These are phyloP conservation scores for Artibeus lituratus DNA, from an alignment of 2,797 vertebrate genomes.

Conservation along the genomic window DNA sequence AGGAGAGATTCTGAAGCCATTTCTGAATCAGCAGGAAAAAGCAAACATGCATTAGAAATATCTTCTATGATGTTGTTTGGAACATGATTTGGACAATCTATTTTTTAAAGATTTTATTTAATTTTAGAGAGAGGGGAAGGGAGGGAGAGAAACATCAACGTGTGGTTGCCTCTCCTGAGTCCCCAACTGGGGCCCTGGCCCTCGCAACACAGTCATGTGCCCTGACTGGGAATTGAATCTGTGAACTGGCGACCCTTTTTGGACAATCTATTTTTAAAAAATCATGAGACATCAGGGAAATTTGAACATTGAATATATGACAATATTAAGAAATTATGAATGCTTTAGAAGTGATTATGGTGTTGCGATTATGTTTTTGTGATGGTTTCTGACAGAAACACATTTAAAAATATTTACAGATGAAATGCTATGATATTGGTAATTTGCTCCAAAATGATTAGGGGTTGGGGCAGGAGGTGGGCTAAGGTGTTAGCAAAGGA, in stretches of 20 bases:
- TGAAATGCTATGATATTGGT: neutral
- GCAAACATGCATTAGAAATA: neutral
- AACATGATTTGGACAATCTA: constrained; percentile 11
- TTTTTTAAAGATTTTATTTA: constrained; percentile 5
- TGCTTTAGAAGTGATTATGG: neutral
- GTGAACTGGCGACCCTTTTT: too few relatives aligned
- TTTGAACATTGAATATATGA: neutral
- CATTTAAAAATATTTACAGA: constrained; percentile 35
- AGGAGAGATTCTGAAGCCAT: neutral
- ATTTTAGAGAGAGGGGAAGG: too few relatives aligned
- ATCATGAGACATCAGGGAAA: neutral
- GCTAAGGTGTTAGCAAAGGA: neutral
- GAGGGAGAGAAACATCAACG: too few relatives aligned
- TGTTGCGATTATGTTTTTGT: neutral
- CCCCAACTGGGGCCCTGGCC: too few relatives aligned
- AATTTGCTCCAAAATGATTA: neutral
- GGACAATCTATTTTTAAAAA: constrained; percentile 5
- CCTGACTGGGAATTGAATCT: too few relatives aligned
- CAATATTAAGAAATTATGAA: constrained; percentile 15
- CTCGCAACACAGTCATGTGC: too few relatives aligned
- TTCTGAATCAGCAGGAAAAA: neutral
- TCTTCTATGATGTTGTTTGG: neutral
- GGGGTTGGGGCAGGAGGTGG: neutral
- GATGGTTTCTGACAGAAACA: constrained; percentile 36
- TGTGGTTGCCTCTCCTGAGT: too few relatives aligned